Evolutionary conservation across 1,140 invertebrate genomes (phyloP).

Genomic region (Arctopsyche grandis): DNA sequence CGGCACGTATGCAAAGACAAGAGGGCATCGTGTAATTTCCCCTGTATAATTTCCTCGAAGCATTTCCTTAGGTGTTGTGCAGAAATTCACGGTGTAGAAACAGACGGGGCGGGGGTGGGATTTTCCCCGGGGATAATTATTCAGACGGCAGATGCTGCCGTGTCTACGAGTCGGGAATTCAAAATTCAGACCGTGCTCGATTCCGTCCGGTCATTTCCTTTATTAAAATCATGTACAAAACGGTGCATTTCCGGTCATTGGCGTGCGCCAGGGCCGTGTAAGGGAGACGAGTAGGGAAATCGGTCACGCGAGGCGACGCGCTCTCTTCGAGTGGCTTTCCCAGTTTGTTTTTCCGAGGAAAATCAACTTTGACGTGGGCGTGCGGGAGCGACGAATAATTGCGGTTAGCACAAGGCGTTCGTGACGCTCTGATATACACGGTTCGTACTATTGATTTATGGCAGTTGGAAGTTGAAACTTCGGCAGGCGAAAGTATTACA

Average conservation of each 20-base stretch:
- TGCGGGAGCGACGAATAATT: slow-evolving; percentile 6
- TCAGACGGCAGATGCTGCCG: slow-evolving; percentile 6
- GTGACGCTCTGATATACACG: neutral
- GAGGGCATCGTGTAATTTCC: too few species aligned
- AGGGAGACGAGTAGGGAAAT: neutral
- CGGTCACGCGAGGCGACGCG: neutral
- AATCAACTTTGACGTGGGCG: too few species aligned
- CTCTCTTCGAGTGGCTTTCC: neutral
- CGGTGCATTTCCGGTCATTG: neutral
- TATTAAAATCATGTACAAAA: neutral
- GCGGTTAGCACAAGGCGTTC: neutral
- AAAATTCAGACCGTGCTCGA: neutral
- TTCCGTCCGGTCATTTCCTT: neutral
- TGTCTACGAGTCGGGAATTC: neutral
- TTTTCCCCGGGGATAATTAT: neutral
- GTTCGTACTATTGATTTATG: slow-evolving; percentile 8
- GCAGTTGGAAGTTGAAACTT: neutral
- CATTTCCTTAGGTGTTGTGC: neutral
- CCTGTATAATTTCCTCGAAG: neutral
- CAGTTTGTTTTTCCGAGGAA: neutral
- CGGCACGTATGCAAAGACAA: too few species aligned
- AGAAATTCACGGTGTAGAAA: neutral
- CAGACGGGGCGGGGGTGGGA: neutral
- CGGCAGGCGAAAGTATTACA: neutral
- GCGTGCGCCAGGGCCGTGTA: neutral